Conservation (phyloP, 2,113 vertebrate genomes). For the Salvator merianae region DNA sequence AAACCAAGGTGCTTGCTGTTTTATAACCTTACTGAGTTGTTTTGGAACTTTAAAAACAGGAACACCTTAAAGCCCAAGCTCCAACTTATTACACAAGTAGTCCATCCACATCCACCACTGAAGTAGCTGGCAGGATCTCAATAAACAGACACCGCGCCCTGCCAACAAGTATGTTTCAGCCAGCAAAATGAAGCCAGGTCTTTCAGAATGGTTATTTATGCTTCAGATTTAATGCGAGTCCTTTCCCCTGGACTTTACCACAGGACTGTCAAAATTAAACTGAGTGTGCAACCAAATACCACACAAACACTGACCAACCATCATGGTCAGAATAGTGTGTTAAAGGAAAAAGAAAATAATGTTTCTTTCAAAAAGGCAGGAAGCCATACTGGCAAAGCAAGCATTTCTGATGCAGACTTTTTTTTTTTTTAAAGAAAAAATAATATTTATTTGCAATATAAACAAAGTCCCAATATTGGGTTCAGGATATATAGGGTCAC, state of each 20-base stretch:
- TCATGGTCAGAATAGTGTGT: constrained; percentile 40
- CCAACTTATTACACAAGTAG: constrained; percentile 9
- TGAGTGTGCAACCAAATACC: constrained; percentile 54
- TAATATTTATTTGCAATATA: constrained; percentile 99
- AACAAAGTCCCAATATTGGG: constrained; percentile 93
- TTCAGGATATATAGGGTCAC: constrained; percentile 86
- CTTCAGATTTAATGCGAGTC: constrained; percentile 53
- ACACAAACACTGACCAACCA: constrained; percentile 53
- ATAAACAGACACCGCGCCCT: constrained; percentile 19
- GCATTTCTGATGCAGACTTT: constrained; percentile 60
- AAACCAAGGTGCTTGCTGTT: background rate
- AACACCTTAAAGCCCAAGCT: background rate
- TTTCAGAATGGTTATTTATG: constrained; percentile 11
- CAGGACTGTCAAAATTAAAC: constrained; percentile 64
- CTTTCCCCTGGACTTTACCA: constrained; percentile 48
- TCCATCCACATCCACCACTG: constrained; percentile 1
- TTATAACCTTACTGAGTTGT: background rate
- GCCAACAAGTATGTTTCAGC: background rate
- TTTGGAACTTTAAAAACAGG: background rate
- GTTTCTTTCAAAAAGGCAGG: constrained; percentile 8
- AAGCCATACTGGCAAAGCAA: constrained; percentile 36
- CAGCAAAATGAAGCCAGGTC: background rate
- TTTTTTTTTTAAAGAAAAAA: constrained; percentile 92
- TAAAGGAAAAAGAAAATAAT: constrained; percentile 9
- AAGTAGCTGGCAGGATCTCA: constrained; percentile 22